phyloP scores from a whole-genome alignment of 1,140 invertebrate genomes.

The Paralvinella palmiformis region DNA sequence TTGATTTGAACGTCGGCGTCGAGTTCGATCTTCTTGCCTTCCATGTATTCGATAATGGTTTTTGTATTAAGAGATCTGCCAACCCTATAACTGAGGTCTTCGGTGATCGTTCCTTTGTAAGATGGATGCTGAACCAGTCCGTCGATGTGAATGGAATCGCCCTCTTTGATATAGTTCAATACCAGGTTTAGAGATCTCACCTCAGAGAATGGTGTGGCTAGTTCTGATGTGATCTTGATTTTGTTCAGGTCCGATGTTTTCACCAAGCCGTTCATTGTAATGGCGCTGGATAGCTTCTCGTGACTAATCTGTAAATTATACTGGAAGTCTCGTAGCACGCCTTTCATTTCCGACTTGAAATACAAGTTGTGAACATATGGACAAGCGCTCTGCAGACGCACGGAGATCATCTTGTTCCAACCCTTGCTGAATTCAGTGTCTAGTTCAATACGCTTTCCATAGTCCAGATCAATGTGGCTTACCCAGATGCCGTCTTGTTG shows the following conservation, averaged over 20 bases:
- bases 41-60: neutral
- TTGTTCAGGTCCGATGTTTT: neutral
- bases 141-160: neutral
- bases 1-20: neutral
- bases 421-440: neutral
- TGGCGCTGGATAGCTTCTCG: neutral
- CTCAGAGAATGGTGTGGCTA: neutral
- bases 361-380: neutral
- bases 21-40: slow-evolving; percentile 10
- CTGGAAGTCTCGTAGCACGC: neutral
- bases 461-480: neutral
- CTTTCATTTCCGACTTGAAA: neutral
- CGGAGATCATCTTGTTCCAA: neutral
- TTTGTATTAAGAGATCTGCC: neutral
- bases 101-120: neutral
- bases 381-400: neutral
- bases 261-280: neutral
- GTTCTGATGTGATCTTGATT: neutral
- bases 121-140: neutral
- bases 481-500: neutral
- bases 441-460: neutral
- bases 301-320: neutral
- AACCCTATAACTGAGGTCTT: neutral
- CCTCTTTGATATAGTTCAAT: too few relatives aligned
- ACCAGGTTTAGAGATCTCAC: neutral